phyloP scores from a whole-genome alignment of 2,888 invertebrate genomes.

The Rotaria sp. region DNA sequence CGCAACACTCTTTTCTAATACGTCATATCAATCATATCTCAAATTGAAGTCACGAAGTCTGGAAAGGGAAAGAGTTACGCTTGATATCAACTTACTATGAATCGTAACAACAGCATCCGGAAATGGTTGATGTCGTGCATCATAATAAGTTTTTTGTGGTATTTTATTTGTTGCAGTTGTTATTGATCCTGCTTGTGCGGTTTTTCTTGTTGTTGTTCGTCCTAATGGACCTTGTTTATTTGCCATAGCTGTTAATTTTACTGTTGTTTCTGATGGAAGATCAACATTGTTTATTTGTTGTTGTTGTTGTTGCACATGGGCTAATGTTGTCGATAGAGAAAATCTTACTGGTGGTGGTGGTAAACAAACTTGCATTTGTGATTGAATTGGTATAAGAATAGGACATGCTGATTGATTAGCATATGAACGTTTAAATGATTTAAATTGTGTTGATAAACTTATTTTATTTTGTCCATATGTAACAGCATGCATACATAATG shows the following conservation, averaged over 20 bases:
- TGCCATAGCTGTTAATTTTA: not conserved
- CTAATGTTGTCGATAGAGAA: not conserved
- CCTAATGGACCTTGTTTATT: slow-evolving; percentile 1
- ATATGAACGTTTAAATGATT: slow-evolving; percentile 34
- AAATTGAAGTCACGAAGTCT: too few species aligned
- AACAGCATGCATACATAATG: slow-evolving; percentile 38
- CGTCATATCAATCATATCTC: too few species aligned
- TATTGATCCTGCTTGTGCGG: not conserved
- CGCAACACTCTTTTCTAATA: too few species aligned
- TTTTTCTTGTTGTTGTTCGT: not conserved
- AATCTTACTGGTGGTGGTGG: slow-evolving; percentile 22
- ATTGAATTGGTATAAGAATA: slow-evolving; percentile 31
- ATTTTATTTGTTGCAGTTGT: not conserved
- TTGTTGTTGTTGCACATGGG: not conserved
- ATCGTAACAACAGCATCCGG: slow-evolving; percentile 37
- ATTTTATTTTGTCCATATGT: slow-evolving; percentile 31
- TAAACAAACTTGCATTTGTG: slow-evolving; percentile 37
- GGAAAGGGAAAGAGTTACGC: too few species aligned
- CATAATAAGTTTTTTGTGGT: not conserved
- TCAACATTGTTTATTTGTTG: not conserved
- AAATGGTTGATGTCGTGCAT: slow-evolving; percentile 35
- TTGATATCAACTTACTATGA: not conserved
- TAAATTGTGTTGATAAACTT: slow-evolving; percentile 33
- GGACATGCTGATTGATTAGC: slow-evolving; percentile 29
- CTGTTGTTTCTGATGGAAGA: not conserved